Conservation (phyloP, 2,888 invertebrate species). For the Dione vanillae region DNA sequence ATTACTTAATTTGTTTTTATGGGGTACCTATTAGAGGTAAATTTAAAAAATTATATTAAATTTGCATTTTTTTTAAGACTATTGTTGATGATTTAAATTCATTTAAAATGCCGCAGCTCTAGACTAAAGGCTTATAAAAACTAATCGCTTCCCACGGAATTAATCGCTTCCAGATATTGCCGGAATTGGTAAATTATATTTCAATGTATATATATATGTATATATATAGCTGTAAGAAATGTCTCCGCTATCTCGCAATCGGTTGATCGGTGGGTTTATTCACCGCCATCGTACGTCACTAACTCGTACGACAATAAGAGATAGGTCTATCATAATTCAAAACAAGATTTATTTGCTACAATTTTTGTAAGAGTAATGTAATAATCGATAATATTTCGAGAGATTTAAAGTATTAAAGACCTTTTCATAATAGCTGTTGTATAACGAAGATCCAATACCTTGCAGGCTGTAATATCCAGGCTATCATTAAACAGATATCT, state of each 20-base stretch:
- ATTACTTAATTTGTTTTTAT: too few species aligned
- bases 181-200: neutral
- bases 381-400: conserved; percentile 3
- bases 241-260: conserved; percentile 31
- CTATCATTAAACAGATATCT: neutral
- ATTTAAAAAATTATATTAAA: too few species aligned
- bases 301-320: conserved; percentile 33
- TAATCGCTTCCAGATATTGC: neutral
- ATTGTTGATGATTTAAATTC: neutral
- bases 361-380: conserved; percentile 5
- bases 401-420: neutral
- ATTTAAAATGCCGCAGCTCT: neutral
- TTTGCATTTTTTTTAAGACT: neutral
- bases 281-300: conserved; percentile 45
- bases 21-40: too few species aligned
- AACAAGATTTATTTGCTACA: conserved; percentile 25
- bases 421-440: too few species aligned
- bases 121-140: neutral
- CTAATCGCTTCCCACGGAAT: neutral
- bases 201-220: too few species aligned
- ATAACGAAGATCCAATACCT: too few species aligned
- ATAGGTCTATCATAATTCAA: conserved; percentile 31
- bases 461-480: too few species aligned
- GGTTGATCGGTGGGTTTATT: conserved; percentile 44
- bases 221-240: conserved; percentile 4